Percentiles rank a stretch among this genome's conserved stretches.
Conservation (phyloP, 2,797 vertebrate species). For the Pangasius djambal region DNA sequence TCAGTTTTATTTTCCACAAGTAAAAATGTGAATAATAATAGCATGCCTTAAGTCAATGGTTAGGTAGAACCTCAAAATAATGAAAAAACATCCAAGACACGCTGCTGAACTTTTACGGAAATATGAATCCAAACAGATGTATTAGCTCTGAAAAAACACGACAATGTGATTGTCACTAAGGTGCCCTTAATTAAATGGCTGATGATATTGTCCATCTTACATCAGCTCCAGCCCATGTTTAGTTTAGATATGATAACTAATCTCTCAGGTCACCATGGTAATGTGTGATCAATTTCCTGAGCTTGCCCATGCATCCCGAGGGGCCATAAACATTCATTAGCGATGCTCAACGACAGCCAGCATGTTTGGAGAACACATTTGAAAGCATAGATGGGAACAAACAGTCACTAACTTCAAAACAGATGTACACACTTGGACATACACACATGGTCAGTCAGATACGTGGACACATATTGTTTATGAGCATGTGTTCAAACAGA, state of each 20-base stretch:
- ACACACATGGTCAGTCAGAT: constrained; percentile 1
- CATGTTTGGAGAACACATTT: constrained; percentile 79
- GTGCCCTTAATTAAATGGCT: constrained; percentile 33
- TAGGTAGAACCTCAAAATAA: background rate
- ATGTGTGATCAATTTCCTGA: constrained; percentile 86
- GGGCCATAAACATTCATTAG: constrained; percentile 81
- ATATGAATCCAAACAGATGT: background rate
- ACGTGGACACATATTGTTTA: constrained; percentile 8
- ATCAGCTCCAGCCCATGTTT: constrained; percentile 41
- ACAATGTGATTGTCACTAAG: constrained; percentile 12
- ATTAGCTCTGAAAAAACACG: background rate
- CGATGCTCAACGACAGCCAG: constrained; percentile 72
- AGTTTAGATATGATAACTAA: constrained; percentile 53
- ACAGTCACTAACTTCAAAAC: constrained; percentile 41
- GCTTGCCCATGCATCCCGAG: constrained; percentile 76
- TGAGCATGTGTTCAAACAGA: constrained; percentile 23
- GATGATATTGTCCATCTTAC: constrained; percentile 22
- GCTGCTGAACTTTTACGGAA: background rate
- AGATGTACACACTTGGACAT: constrained; percentile 22
- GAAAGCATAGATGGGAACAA: constrained; percentile 56
- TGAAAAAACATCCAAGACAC: background rate
- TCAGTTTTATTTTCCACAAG: background rate
- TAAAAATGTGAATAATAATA: background rate
- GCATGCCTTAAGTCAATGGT: background rate
- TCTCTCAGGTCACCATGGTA: constrained; percentile 74